Evolutionary conservation across 1,140 invertebrate genomes (phyloP).

Genomic region (Bombus picipes): DNA sequence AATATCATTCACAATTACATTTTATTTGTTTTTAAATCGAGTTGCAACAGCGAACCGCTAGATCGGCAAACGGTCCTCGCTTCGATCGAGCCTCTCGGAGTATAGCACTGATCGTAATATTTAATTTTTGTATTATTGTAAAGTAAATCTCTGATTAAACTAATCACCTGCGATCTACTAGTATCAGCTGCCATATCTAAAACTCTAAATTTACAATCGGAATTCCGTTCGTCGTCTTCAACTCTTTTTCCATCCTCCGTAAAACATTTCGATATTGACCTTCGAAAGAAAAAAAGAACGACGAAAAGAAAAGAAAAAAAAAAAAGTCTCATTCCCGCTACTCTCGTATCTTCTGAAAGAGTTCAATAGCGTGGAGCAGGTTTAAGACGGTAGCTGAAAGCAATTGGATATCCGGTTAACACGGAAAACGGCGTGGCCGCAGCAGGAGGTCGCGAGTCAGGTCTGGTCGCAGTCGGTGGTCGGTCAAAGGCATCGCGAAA

Average conservation of each 20-base stretch:
- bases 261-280: background rate
- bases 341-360: background rate
- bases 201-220: background rate
- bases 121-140: too few species aligned
- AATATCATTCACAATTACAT: too few species aligned
- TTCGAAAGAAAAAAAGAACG: background rate
- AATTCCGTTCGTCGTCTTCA: too few species aligned
- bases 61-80: too few species aligned
- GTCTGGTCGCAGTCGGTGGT: conserved; percentile 38
- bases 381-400: background rate
- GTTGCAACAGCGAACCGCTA: too few species aligned
- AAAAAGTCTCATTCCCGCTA: background rate
- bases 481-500: conserved; percentile 69
- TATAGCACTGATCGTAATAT: background rate
- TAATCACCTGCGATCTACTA: background rate
- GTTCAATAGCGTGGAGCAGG: too few species aligned
- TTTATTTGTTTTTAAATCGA: too few species aligned
- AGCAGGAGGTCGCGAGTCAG: conserved; percentile 16
- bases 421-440: conserved; percentile 39
- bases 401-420: background rate
- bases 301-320: background rate
- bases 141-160: background rate
- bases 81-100: too few species aligned
- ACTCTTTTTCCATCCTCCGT: background rate
- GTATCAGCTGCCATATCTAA: background rate